A percentile compares a stretch with the other conserved stretches of the same genome.
Evolutionary conservation across 1,140 invertebrate species (phyloP).

Genomic region (Trichonephila clavata): DNA sequence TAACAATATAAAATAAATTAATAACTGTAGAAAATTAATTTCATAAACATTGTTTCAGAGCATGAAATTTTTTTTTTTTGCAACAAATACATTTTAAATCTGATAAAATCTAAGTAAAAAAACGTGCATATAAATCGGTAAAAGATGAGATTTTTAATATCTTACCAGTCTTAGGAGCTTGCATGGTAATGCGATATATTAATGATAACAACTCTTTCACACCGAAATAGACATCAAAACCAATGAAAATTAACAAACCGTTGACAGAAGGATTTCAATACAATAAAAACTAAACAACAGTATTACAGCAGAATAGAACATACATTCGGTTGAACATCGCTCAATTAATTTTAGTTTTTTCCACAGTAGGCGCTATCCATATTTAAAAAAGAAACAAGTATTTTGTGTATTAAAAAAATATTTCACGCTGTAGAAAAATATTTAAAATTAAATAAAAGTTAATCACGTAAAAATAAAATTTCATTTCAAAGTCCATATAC

Average conservation of each 20-base stretch:
- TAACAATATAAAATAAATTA: too few relatives aligned
- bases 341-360: background rate
- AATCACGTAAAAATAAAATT: background rate
- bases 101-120: background rate
- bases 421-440: background rate
- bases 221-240: background rate
- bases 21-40: too few relatives aligned
- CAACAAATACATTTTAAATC: background rate
- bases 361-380: background rate
- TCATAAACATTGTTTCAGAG: too few relatives aligned
- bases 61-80: too few relatives aligned
- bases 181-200: constrained; percentile 6
- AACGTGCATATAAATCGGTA: background rate
- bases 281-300: constrained; percentile 34
- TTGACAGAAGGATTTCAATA: constrained; percentile 36
- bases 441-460: background rate
- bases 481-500: background rate
- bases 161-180: constrained; percentile 60
- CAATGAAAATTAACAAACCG: constrained; percentile 19
- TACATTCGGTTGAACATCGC: background rate
- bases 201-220: constrained; percentile 20
- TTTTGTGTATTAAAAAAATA: background rate
- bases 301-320: background rate
- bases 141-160: too few relatives aligned
- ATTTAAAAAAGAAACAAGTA: background rate